phyloP scores from a whole-genome alignment of 2,113 vertebrate genomes.

The Misgurnus anguillicaudatus region DNA sequence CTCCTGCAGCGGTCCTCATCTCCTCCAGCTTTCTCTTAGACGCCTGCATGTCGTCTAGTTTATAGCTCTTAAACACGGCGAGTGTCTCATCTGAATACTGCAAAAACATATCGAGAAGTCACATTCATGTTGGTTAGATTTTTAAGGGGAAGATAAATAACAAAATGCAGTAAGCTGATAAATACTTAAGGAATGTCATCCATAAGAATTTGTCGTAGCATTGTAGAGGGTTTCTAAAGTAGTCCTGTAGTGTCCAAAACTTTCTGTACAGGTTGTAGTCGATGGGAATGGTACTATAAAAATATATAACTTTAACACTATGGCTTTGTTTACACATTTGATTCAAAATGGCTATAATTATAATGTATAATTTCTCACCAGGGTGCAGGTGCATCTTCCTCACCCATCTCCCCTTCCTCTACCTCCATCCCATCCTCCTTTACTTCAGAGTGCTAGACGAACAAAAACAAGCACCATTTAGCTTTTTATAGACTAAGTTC shows the following conservation, averaged over 20 bases:
- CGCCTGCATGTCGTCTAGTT: slow-evolving; percentile 95
- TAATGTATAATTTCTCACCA: slow-evolving; percentile 70
- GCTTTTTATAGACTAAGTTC: background rate
- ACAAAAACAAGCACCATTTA: too few species aligned
- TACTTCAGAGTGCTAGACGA: slow-evolving; percentile 83
- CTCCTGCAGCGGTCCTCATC: slow-evolving; percentile 85
- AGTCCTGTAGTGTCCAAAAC: slow-evolving; percentile 98
- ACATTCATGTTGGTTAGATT: background rate
- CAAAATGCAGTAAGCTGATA: background rate
- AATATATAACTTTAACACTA: slow-evolving; percentile 27
- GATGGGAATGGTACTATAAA: slow-evolving; percentile 91
- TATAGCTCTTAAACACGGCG: slow-evolving; percentile 97
- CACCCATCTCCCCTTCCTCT: slow-evolving; percentile 98
- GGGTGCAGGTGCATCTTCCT: slow-evolving; percentile 89
- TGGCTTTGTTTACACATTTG: too few species aligned
- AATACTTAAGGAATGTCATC: slow-evolving; percentile 97
- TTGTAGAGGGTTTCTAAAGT: slow-evolving; percentile 95
- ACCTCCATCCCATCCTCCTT: slow-evolving; percentile 95
- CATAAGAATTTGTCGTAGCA: slow-evolving; percentile 97
- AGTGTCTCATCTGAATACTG: slow-evolving; percentile 96
- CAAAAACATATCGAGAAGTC: slow-evolving; percentile 24
- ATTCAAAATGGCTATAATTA: too few species aligned
- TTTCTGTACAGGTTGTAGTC: slow-evolving; percentile 99
- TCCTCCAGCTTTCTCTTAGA: slow-evolving; percentile 94
- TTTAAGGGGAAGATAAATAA: background rate